Evolutionary conservation across 2,113 vertebrate genomes (phyloP).

Genomic region (Talpa occidentalis): DNA sequence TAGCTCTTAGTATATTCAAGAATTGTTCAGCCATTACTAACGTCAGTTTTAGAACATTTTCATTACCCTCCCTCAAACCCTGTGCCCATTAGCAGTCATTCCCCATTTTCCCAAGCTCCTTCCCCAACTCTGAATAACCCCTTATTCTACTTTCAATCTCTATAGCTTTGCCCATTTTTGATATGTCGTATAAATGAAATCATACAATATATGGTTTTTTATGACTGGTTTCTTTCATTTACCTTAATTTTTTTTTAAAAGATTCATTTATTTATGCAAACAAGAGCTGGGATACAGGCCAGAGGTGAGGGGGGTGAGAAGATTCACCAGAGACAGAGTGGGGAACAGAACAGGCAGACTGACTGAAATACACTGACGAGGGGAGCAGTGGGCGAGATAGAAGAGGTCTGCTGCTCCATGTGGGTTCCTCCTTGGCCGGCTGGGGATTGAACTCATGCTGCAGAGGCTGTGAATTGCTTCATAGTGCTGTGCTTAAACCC

Average conservation of each 20-base stretch:
- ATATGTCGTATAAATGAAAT: neutral
- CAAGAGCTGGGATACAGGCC: too few species aligned
- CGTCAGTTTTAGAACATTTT: slow-evolving; percentile 55
- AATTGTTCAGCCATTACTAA: neutral
- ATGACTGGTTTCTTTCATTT: slow-evolving; percentile 43
- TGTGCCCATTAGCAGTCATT: neutral
- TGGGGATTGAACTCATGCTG: too few species aligned
- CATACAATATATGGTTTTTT: slow-evolving; percentile 4
- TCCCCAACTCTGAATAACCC: neutral
- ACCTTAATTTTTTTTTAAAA: slow-evolving; percentile 35
- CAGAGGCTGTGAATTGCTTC: too few species aligned
- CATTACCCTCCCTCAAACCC: neutral
- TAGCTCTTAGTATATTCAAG: slow-evolving; percentile 28
- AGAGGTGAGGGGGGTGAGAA: too few species aligned
- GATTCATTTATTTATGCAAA: too few species aligned
- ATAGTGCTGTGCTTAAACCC: too few species aligned
- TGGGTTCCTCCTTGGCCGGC: too few species aligned
- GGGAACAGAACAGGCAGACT: too few species aligned
- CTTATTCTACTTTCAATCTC: neutral
- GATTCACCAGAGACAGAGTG: too few species aligned
- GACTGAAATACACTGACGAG: too few species aligned
- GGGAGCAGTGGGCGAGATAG: too few species aligned
- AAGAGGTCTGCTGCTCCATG: too few species aligned
- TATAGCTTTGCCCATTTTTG: neutral
- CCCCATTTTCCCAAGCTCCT: neutral